A percentile compares a stretch with the other conserved stretches of the same genome.
Conservation (phyloP, 2,113 vertebrate species). For the Cygnus atratus region DNA sequence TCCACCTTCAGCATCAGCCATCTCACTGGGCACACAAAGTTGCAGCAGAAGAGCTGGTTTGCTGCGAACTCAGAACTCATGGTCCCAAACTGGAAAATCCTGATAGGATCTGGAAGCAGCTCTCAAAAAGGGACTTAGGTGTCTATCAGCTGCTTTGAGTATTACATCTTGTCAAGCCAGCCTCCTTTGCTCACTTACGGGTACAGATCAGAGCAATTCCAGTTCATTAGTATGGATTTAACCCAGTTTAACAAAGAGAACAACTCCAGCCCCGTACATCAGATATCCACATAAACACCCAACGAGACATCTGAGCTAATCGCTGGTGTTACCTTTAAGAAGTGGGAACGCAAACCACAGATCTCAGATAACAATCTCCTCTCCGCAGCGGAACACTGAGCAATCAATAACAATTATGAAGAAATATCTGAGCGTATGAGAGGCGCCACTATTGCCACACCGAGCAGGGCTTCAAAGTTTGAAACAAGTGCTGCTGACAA, state of each 20-base stretch:
- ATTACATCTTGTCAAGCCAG: not conserved
- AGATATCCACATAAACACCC: not conserved
- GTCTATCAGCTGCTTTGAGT: not conserved
- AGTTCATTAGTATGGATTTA: not conserved
- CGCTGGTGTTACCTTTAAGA: not conserved
- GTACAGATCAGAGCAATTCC: not conserved
- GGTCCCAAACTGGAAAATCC: not conserved
- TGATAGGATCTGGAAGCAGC: not conserved
- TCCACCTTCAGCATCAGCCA: not conserved
- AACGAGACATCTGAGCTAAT: not conserved
- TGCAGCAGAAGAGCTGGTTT: not conserved
- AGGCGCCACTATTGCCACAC: constrained; percentile 34
- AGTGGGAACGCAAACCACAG: not conserved
- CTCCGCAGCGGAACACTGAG: not conserved
- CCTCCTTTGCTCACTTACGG: not conserved
- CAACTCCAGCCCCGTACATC: not conserved
- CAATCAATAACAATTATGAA: constrained; percentile 39
- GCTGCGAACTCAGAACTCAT: not conserved
- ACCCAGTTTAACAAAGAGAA: not conserved
- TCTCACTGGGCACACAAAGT: not conserved
- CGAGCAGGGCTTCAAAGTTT: constrained; percentile 47
- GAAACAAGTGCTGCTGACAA: constrained; percentile 52
- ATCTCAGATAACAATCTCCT: not conserved
- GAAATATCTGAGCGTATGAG: not conserved
- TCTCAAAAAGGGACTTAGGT: not conserved